Base-by-base conservation (phyloP, 2,797 vertebrate genomes). In the Euthynnus affinis region DNA sequence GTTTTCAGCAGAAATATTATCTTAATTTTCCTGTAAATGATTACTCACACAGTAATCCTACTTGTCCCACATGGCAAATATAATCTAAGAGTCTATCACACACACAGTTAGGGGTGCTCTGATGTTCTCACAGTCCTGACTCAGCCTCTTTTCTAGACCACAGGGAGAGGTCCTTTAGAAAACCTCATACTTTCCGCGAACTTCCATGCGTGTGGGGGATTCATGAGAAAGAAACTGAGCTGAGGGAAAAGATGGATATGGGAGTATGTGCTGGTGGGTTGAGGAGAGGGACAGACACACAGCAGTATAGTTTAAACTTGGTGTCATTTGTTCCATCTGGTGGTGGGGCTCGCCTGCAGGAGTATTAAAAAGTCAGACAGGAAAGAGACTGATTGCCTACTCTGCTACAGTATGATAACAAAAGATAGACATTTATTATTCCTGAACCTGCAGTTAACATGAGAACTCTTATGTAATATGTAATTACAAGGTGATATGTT, bases 271-370 rank as follows among this genome's bases (percentile, higher is more conserved):
- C 72, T 85, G 85, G 76, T 81, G 80, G 79, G 83, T 59, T 81
- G 69, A 77, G 78, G 63, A 69, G 81, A 51, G 40, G 68, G 69
- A 53, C 53, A 81, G 81, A 78, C 73, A 25, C 76, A 48, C 71
- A 83, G 70, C 34, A 6, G 63, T 87, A 68, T 48, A 78, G 84
- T 84, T 84, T 61, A 57, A 78, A 40, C 63, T 82, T 46, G 63
- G 57, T 80, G 80, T 93, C 88, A 92, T 85, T 86, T 88, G 62
- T 92, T 94, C 92, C 93, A 84, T 90, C 48, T 86, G 87, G 75
- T 61, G 68, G 60, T 75, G 78, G 53, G 34, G 59, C 79, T 78
- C 65, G 81, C 61, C 88, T 90, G 88, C 74, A 84, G 51, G 87
- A 86, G 51, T 62, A 66, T 73, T 92, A 85, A 87, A 67, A 67